phyloP scores from a whole-genome alignment of 35 echinoderm and acorn worm species.

The Strongylocentrotus purpuratus region DNA sequence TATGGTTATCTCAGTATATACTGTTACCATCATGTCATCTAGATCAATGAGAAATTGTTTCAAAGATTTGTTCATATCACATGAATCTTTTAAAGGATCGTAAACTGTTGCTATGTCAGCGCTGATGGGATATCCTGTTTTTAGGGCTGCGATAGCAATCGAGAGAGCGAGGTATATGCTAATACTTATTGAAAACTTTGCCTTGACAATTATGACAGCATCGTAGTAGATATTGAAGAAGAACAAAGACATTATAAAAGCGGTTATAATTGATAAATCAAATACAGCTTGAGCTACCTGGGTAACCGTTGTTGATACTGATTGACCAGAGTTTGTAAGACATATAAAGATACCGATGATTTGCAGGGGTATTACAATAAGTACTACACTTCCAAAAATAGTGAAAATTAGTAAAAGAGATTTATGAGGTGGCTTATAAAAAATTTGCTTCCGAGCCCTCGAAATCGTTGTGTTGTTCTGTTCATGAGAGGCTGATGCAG shows the following conservation, averaged over 20 bases:
- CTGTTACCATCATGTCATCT: neutral
- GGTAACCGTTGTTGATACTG: neutral
- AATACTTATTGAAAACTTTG: neutral
- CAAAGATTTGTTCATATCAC: neutral
- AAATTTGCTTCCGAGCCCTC: neutral
- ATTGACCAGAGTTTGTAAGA: neutral
- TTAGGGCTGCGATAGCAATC: neutral
- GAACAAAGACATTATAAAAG: neutral
- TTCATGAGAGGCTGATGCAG: too few species aligned
- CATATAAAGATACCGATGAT: neutral
- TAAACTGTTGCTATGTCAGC: neutral
- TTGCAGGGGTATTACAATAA: neutral
- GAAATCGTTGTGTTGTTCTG: neutral
- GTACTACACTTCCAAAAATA: neutral
- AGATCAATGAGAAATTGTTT: neutral
- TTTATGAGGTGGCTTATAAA: neutral
- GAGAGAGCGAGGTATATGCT: neutral
- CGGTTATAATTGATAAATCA: neutral
- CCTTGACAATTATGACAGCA: neutral
- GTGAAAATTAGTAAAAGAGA: neutral
- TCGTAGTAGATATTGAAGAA: constrained; percentile 11
- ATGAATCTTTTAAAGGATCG: neutral
- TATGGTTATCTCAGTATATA: neutral
- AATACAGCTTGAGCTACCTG: neutral
- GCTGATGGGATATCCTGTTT: neutral